Evolutionary conservation across 2,888 invertebrate genomes (phyloP).

Genomic region (Caenorhabditis sinica): DNA sequence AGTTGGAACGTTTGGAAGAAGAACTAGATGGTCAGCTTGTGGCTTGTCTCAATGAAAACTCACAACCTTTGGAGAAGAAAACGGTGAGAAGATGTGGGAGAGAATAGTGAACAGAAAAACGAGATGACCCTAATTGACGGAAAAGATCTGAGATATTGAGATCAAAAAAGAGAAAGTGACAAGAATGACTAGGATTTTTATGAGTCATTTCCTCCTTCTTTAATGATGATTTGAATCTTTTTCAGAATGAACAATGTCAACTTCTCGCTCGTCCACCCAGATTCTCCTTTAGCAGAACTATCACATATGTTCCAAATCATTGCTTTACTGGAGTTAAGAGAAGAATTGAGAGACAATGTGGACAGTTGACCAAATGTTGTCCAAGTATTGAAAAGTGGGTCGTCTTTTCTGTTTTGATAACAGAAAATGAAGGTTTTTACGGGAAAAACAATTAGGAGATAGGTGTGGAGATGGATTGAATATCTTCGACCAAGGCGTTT

Average conservation of each 20-base stretch:
- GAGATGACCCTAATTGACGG: slow-evolving; percentile 52
- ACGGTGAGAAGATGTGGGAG: slow-evolving; percentile 41
- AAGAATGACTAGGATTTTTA: slow-evolving; percentile 10
- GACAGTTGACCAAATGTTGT: slow-evolving; percentile 73
- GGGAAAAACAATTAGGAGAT: slow-evolving; percentile 2
- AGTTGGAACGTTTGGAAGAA: slow-evolving; percentile 74
- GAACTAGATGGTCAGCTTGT: slow-evolving; percentile 69
- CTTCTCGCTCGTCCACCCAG: slow-evolving; percentile 52
- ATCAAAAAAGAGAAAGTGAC: slow-evolving; percentile 37
- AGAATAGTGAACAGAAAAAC: not conserved
- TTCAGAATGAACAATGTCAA: slow-evolving; percentile 59
- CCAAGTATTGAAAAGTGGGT: slow-evolving; percentile 65
- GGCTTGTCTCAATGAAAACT: slow-evolving; percentile 73
- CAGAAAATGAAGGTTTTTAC: not conserved
- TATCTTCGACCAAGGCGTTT: too few relatives aligned
- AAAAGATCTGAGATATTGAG: slow-evolving; percentile 43
- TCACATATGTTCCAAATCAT: slow-evolving; percentile 76
- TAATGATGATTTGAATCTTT: not conserved
- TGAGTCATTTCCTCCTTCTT: slow-evolving; percentile 17
- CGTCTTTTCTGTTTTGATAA: slow-evolving; percentile 21
- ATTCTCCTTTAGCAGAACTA: slow-evolving; percentile 71
- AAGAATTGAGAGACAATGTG: slow-evolving; percentile 74
- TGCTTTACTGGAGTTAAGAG: slow-evolving; percentile 77
- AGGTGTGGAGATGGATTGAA: slow-evolving; percentile 1
- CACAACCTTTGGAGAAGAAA: slow-evolving; percentile 60